Conservation (phyloP, 2,797 vertebrate species). For the Muscicapa comitata region DNA sequence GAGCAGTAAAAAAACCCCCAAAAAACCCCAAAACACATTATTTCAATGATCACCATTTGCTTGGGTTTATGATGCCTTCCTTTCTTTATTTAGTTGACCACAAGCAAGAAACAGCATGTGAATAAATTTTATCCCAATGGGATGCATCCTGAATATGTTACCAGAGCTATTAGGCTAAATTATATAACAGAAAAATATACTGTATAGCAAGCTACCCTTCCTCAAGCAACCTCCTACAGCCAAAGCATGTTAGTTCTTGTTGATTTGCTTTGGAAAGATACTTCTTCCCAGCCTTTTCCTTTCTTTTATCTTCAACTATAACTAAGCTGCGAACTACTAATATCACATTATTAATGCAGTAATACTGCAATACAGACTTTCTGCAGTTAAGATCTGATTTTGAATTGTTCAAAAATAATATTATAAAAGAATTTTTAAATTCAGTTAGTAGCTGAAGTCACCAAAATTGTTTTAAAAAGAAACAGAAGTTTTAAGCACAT, state of each 20-base stretch:
- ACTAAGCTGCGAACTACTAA: background rate
- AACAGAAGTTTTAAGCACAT: background rate
- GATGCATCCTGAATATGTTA: background rate
- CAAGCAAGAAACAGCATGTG: background rate
- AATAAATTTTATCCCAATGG: background rate
- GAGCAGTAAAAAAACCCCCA: rapidly evolving
- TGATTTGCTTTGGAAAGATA: background rate
- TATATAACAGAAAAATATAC: background rate
- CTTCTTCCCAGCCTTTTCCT: background rate
- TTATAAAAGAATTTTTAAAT: background rate
- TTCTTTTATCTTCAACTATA: background rate
- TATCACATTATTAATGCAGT: background rate
- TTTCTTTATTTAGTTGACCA: background rate
- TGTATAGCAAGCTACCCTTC: background rate
- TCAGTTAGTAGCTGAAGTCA: background rate
- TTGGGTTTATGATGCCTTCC: background rate
- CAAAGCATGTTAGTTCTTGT: background rate
- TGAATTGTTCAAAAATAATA: background rate
- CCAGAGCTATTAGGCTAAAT: background rate
- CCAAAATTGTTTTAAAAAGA: background rate
- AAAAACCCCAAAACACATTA: background rate
- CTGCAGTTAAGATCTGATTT: background rate
- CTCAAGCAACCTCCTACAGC: background rate
- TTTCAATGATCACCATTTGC: background rate
- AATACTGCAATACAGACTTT: background rate